Percentiles rank a stretch among this genome's conserved stretches.
Evolutionary conservation across 53 echinoderm and acorn worm species (phyloP).

Genomic region (Apostichopus leukothele): DNA sequence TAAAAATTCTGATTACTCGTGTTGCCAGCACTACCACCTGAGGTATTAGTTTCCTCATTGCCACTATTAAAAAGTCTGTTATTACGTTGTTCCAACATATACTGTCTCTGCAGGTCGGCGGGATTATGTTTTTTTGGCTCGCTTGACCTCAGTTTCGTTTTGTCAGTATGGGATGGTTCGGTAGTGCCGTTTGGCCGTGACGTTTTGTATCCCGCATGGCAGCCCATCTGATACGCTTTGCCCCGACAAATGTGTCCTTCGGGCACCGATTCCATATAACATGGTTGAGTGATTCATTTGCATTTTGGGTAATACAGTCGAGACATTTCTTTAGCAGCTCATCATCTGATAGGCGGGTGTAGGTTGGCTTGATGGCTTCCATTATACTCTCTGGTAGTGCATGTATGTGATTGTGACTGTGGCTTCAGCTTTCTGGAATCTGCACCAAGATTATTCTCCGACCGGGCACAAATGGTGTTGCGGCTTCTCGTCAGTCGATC

Average conservation of each 20-base stretch:
- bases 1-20: not conserved
- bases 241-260: slow-evolving; percentile 27
- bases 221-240: slow-evolving; percentile 38
- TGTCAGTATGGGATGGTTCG: too few species aligned
- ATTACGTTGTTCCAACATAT: not conserved
- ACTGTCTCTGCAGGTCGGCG: too few species aligned
- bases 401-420: slow-evolving; percentile 27
- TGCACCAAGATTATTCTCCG: slow-evolving; percentile 45
- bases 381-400: not conserved
- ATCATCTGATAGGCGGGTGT: not conserved
- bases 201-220: not conserved
- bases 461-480: slow-evolving; percentile 39
- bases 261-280: slow-evolving; percentile 24
- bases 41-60: not conserved
- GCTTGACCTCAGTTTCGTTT: not conserved
- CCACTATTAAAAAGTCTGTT: not conserved
- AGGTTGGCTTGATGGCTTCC: slow-evolving; percentile 22
- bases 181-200: too few species aligned
- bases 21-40: not conserved
- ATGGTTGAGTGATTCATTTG: slow-evolving; percentile 14
- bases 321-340: slow-evolving; percentile 3
- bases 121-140: not conserved
- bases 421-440: not conserved
- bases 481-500: slow-evolving; percentile 29
- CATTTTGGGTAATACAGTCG: slow-evolving; percentile 39